phyloP scores from a whole-genome alignment of 2,888 invertebrate species.

The Coleophora deauratella region DNA sequence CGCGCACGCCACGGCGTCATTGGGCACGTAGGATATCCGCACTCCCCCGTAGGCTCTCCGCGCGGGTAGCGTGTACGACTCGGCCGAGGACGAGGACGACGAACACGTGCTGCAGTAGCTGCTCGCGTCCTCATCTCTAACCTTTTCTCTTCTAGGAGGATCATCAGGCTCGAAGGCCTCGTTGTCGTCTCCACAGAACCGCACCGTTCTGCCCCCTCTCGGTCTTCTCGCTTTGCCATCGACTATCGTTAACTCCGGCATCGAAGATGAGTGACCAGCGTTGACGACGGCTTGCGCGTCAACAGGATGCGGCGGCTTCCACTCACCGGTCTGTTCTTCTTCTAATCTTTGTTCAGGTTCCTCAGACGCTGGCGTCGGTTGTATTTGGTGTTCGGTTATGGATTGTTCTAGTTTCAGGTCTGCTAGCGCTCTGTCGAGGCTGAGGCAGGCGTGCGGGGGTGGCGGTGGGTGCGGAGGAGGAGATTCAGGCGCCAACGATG shows the following conservation, averaged over 20 bases:
- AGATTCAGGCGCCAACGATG: constrained; percentile 72
- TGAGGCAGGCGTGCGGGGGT: constrained; percentile 57
- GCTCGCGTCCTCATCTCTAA: constrained; percentile 77
- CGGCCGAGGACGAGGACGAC: constrained; percentile 90
- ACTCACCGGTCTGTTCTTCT: constrained; percentile 58
- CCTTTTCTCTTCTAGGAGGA: constrained; percentile 41
- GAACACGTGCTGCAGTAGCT: constrained; percentile 93
- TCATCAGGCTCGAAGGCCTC: constrained; percentile 64
- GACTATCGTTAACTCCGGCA: constrained; percentile 65
- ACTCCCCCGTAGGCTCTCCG: constrained; percentile 90
- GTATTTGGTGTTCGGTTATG: constrained; percentile 79
- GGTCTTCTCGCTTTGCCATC: constrained; percentile 55
- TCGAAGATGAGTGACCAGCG: constrained; percentile 69
- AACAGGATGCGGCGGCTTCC: constrained; percentile 69
- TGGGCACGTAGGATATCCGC: constrained; percentile 93
- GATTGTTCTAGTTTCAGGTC: constrained; percentile 78
- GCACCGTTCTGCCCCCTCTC: constrained; percentile 55
- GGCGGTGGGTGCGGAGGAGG: constrained; percentile 67
- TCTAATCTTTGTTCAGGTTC: constrained; percentile 22
- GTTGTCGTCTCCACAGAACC: constrained; percentile 65
- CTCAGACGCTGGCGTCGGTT: constrained; percentile 62
- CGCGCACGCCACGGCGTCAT: constrained; percentile 90
- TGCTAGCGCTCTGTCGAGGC: constrained; percentile 58
- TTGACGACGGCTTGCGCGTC: constrained; percentile 67
- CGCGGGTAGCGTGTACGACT: constrained; percentile 89